Percentiles rank a stretch among this genome's conserved stretches.
Conservation (phyloP, 2,113 vertebrate genomes). For the Tachuris rubrigastra region DNA sequence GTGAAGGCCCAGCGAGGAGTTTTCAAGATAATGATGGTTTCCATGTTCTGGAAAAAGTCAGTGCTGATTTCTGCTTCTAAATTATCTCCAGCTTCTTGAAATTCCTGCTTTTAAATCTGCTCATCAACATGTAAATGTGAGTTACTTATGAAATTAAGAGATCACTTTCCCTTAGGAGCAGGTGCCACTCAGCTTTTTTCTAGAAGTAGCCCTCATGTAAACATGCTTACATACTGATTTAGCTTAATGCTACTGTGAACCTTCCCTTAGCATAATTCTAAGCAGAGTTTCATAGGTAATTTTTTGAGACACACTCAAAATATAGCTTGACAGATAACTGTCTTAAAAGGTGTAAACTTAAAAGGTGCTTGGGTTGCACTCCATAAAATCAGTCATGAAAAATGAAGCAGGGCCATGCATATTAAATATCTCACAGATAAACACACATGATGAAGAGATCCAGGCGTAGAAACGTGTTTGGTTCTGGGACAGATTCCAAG, state of each 20-base stretch:
- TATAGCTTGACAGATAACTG: not conserved
- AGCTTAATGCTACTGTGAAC: not conserved
- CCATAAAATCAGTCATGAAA: not conserved
- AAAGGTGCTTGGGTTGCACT: not conserved
- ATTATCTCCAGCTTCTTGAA: not conserved
- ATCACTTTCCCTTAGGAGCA: not conserved
- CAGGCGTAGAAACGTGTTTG: not conserved
- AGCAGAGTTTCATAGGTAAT: not conserved
- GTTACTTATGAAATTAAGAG: not conserved
- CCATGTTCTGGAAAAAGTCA: not conserved
- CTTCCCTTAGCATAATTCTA: not conserved
- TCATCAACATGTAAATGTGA: not conserved
- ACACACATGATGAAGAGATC: not conserved
- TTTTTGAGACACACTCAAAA: not conserved
- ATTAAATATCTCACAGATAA: not conserved
- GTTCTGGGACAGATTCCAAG: constrained; percentile 8
- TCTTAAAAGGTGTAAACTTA: not conserved
- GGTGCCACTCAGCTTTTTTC: not conserved
- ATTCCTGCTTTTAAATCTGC: not conserved
- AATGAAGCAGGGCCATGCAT: not conserved
- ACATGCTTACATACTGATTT: not conserved
- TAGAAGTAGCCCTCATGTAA: not conserved
- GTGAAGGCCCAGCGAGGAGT: not conserved
- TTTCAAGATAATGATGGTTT: not conserved
- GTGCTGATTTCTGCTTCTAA: not conserved